Evolutionary conservation across 2,797 vertebrate genomes (phyloP).

Genomic region (Mastacembelus armatus): DNA sequence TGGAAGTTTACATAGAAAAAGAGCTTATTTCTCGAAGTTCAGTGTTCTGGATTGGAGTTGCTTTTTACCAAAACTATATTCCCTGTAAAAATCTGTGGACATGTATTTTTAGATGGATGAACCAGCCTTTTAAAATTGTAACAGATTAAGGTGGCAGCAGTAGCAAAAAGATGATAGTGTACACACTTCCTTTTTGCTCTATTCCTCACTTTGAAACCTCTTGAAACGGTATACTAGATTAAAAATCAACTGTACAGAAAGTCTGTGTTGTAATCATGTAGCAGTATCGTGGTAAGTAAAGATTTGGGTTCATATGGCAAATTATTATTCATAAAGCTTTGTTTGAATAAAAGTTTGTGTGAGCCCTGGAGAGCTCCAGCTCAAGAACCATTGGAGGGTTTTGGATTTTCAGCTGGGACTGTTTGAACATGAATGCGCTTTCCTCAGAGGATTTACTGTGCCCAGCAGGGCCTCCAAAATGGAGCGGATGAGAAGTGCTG

Average conservation of each 20-base stretch:
- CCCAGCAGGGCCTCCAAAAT: conserved; percentile 78
- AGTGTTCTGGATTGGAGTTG: not conserved
- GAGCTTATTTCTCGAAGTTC: too few species aligned
- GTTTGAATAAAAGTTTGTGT: conserved; percentile 29
- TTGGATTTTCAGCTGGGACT: conserved; percentile 23
- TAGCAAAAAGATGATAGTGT: not conserved
- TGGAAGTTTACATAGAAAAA: not conserved
- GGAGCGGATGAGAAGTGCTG: conserved; percentile 78
- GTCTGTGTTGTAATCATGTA: conserved; percentile 18
- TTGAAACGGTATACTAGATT: conserved; percentile 3
- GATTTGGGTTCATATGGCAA: not conserved
- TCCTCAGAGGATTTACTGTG: conserved; percentile 71
- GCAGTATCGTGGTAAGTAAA: not conserved
- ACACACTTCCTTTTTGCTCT: too few species aligned
- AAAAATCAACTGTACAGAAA: not conserved
- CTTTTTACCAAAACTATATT: not conserved
- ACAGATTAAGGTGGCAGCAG: not conserved
- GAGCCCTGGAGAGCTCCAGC: conserved; percentile 15
- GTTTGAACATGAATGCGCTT: conserved; percentile 44
- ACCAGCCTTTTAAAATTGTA: not conserved
- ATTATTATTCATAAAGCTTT: conserved; percentile 30
- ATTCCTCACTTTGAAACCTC: too few species aligned
- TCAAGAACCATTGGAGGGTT: conserved; percentile 36
- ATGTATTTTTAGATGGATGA: not conserved
- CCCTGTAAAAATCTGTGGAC: not conserved